phyloP scores from a whole-genome alignment of 2,113 vertebrate genomes.

The Hucho hucho region DNA sequence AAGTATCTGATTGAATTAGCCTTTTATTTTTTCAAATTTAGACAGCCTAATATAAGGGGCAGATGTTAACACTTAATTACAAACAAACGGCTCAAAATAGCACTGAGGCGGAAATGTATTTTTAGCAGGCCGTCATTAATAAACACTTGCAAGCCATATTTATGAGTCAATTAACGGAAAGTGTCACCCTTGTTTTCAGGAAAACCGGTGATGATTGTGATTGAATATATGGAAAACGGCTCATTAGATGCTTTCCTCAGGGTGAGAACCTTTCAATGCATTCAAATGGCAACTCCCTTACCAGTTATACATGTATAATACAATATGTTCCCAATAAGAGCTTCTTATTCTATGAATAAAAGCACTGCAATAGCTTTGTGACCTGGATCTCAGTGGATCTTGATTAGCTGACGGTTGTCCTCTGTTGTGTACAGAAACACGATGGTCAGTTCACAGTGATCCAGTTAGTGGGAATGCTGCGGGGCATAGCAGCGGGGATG shows the following conservation, averaged over 20 bases:
- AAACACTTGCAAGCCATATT: slow-evolving; percentile 39
- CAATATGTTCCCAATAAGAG: not conserved
- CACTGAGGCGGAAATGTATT: slow-evolving; percentile 16
- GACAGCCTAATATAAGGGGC: slow-evolving; percentile 58
- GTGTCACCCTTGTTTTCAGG: slow-evolving; percentile 71
- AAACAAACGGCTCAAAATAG: slow-evolving; percentile 59
- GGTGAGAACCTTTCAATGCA: slow-evolving; percentile 72
- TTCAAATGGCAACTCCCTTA: not conserved
- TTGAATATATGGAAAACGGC: slow-evolving; percentile 99
- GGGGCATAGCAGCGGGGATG: slow-evolving; percentile 97
- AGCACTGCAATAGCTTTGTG: not conserved
- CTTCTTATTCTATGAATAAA: not conserved
- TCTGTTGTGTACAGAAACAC: slow-evolving; percentile 82
- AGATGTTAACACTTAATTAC: slow-evolving; percentile 68
- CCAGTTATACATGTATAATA: not conserved
- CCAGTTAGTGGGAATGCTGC: slow-evolving; percentile 96
- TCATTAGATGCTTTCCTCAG: slow-evolving; percentile 97
- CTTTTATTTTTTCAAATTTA: slow-evolving; percentile 50
- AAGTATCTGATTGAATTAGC: slow-evolving; percentile 44
- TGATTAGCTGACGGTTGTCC: slow-evolving; percentile 16
- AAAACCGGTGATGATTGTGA: slow-evolving; percentile 98
- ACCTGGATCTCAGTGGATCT: not conserved
- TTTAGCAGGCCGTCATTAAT: slow-evolving; percentile 13
- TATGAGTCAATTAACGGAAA: slow-evolving; percentile 54
- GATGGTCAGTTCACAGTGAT: slow-evolving; percentile 98